Base-by-base conservation (phyloP, 2,797 vertebrate genomes). In the Thalassophryne amazonica region DNA sequence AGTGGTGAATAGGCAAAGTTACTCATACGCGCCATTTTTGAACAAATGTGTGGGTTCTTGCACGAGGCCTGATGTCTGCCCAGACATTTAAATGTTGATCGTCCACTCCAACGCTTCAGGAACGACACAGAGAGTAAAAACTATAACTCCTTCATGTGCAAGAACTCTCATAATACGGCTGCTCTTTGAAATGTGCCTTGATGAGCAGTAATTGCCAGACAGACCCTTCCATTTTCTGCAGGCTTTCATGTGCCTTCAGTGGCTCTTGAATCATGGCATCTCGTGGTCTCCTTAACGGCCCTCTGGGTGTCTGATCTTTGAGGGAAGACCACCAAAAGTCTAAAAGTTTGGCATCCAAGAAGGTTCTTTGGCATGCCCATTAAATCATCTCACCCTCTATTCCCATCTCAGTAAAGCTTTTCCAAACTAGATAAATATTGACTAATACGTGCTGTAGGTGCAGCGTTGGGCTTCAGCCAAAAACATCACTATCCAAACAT, bases 341-440 rank as follows among this genome's bases (percentile, higher is more conserved):
- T 75, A 49, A 63, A 76, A 61, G 80, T 80, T 71, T 86, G 86
- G 84, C 87, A 84, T 80, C 67, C 38, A 51, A 69, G 62, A 47
- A 61, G 69, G 72, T 65, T 69, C 60, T 81, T 76, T 76, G 76
- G 80, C 82, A 76, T 80, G 68, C 68, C 81, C 80, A 89, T 91
- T 91, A 90, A 91, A 91, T 88, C 88, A 89, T 86, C 66, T 72
- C 53, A 64, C 80, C 70, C 68, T n/a, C n/a, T 72, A 81, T 82
- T 89, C 81, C 87, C 77, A 86, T 89, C 84, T 85, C 82, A 79
- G 84, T 86, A 89, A 89, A 90, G 85, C 83, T 81, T 88, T 89
- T 87, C 71, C 76, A 78, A 85, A 87, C 81, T 88, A 84, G 86
- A 85, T 87, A 89, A 91, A 91, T 91, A 93, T 92, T 91, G 86